These are phyloP conservation scores for Cherax quadricarinatus DNA, from an alignment of 1,140 invertebrate species.

Conservation along the genomic window DNA sequence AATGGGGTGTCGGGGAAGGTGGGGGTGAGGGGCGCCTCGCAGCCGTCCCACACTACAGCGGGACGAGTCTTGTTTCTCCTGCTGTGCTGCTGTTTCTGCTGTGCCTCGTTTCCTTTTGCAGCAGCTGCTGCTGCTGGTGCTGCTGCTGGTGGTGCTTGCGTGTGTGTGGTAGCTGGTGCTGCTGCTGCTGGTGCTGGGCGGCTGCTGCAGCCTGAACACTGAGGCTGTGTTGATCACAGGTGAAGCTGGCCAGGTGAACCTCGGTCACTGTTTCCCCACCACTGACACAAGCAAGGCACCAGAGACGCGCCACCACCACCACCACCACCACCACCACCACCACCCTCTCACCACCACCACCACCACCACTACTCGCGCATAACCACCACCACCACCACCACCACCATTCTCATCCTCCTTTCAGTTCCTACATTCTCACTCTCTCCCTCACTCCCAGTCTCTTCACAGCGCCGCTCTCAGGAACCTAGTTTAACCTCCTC, in stretches of 20 bases:
- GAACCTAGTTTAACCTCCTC: neutral
- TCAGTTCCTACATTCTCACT: neutral
- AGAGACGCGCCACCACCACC: too few species aligned
- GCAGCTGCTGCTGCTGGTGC: too few species aligned
- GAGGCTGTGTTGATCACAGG: too few species aligned
- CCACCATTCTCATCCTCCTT: too few species aligned
- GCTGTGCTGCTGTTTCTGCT: neutral
- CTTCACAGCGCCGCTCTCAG: neutral
- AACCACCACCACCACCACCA: too few species aligned
- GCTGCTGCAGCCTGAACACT: neutral
- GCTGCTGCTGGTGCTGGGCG: too few species aligned
- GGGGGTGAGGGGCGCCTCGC: neutral
- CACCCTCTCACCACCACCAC: too few species aligned
- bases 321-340: too few species aligned
- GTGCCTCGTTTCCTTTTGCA: too few species aligned
- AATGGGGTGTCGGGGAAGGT: constrained; percentile 37
- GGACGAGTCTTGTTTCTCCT: neutral
- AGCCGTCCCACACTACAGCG: neutral
- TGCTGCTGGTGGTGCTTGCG: too few species aligned
- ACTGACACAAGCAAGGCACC: neutral
- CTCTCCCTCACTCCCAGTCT: neutral
- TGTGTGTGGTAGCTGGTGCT: too few species aligned
- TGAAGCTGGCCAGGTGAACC: neutral
- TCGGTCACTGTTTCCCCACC: neutral
- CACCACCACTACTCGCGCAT: too few species aligned